Percentiles rank a stretch among this genome's conserved stretches.
These are phyloP conservation scores for Sorex fumeus DNA, from an alignment of 2,113 vertebrate genomes.

Conservation along the genomic window DNA sequence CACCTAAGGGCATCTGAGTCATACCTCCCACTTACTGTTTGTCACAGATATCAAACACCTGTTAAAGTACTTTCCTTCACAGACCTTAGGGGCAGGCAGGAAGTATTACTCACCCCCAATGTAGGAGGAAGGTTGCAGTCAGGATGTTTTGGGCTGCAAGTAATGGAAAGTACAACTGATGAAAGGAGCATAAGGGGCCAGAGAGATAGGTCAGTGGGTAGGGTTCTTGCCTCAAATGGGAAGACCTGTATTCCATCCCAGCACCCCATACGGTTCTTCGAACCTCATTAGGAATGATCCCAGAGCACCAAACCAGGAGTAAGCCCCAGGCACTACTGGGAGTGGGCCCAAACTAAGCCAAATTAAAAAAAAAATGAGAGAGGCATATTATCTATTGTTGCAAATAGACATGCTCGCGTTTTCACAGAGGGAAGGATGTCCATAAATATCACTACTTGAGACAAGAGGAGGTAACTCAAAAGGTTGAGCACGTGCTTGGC, in stretches of 20 bases:
- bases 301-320: too few species aligned
- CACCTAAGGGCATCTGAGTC: neutral
- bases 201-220: too few species aligned
- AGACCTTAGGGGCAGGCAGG: neutral
- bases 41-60: neutral
- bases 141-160: conserved; percentile 3
- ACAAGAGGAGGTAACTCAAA: too few species aligned
- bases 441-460: conserved; percentile 34
- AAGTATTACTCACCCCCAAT: neutral
- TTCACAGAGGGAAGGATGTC: conserved; percentile 2
- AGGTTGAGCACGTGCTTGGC: too few species aligned
- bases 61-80: neutral
- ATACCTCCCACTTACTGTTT: neutral
- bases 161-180: conserved; percentile 18
- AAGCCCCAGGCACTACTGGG: too few species aligned
- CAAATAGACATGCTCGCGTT: conserved; percentile 26
- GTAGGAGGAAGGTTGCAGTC: neutral
- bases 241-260: too few species aligned
- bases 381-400: neutral
- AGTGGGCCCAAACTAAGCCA: too few species aligned
- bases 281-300: too few species aligned
- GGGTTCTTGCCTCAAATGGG: too few species aligned
- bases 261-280: too few species aligned
- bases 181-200: neutral
- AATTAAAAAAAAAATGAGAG: neutral